Base-by-base conservation (phyloP, 2,797 vertebrate species). In the Hypotaenidia okinawae region DNA sequence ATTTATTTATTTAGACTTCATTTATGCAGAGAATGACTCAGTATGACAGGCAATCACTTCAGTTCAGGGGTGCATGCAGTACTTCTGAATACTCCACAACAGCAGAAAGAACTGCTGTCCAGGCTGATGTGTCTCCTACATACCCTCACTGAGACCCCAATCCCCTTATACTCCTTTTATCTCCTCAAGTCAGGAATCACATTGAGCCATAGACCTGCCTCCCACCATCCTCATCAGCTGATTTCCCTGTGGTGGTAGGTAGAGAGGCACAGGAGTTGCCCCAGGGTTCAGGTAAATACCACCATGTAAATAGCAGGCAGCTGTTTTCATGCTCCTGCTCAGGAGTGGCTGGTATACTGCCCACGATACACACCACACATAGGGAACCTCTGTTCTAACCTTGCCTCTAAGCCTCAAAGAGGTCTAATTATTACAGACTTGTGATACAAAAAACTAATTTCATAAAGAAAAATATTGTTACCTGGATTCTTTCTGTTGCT, bases 401-500 rank as follows among this genome's bases (percentile, higher is more conserved):
- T 70, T 32, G 14, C 41, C 41, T 66, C 45, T 83, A 66, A 87
- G 11, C 32, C 47, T 83, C 32, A 59, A 21, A 62, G 52, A 70
- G 33, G 7, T 73, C 30, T 88, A 66, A 59, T 55, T 78, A 73
- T 64, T 54, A 89, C 6, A 72, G 28, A 45, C 15, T 57, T 35
- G 8, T 59, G 61, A 85, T 59, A 80, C 12, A 66, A 80, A 63
- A 72, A 35, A 3, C 14, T 85, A 73, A 64, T 10, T 82, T 32
- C n/a, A 70, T 28, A 57, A 52, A 11, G 32, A 69, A 75, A 86
- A 82, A 10, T 10, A 21, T 37, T 77, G 54, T 96, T 97, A 99
- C 99, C 99, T 99, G 99, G 94, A 98, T 99, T 96, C 97, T 98
- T 96, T 99, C 99, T 16, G 99, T 99, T 54, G 98, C 98, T 25